phyloP scores from a whole-genome alignment of 2,113 vertebrate genomes.

The Channa argus region DNA sequence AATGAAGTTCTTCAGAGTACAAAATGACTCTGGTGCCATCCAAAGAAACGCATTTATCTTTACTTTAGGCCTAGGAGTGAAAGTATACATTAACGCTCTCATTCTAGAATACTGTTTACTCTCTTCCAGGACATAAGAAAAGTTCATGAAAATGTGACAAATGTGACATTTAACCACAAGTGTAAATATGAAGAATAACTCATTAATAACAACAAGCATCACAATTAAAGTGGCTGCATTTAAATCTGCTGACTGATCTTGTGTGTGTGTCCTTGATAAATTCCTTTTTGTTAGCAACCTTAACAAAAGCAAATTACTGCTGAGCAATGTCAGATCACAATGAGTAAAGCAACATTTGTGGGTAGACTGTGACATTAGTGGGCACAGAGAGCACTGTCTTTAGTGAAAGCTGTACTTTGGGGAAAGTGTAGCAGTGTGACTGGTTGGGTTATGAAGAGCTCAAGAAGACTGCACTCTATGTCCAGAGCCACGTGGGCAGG shows the following conservation, averaged over 20 bases:
- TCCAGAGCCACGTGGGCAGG: not conserved
- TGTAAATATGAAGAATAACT: not conserved
- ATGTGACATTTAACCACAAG: not conserved
- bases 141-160: too few relatives aligned
- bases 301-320: conserved; percentile 5
- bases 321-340: conserved; percentile 6
- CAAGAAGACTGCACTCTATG: not conserved
- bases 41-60: not conserved
- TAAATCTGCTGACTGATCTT: not conserved
- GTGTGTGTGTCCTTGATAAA: not conserved
- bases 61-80: not conserved
- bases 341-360: not conserved
- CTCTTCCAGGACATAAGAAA: not conserved
- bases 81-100: not conserved
- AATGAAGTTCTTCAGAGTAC: not conserved
- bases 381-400: not conserved
- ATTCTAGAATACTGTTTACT: not conserved
- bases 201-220: conserved; percentile 1
- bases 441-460: not conserved
- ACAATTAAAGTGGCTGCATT: not conserved
- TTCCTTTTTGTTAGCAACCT: not conserved
- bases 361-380: conserved; percentile 10
- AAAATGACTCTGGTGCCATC: conserved; percentile 7
- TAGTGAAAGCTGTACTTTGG: too few relatives aligned
- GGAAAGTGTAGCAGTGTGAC: not conserved